A percentile compares a stretch with the other conserved stretches of the same genome.
phyloP scores from a whole-genome alignment of 2,888 invertebrate species.

The Rutpela maculata region DNA sequence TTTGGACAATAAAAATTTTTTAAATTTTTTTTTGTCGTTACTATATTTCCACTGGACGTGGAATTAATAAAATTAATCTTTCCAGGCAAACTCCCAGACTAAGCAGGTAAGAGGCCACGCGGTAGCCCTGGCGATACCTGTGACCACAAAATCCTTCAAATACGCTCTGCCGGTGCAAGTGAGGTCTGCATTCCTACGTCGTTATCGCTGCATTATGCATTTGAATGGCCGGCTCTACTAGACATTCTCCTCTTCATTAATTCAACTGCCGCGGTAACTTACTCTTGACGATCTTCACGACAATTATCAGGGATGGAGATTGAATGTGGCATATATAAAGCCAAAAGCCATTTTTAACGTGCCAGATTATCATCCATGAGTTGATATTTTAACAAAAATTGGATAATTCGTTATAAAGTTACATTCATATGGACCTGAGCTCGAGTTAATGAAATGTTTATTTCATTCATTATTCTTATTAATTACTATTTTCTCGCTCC shows the following conservation, averaged over 20 bases:
- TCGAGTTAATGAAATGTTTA: too few species aligned
- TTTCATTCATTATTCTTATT: too few species aligned
- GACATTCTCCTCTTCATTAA: constrained; percentile 50
- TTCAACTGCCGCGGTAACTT: constrained; percentile 43
- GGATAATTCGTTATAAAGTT: too few species aligned
- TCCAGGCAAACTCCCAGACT: background rate
- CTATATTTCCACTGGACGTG: too few species aligned
- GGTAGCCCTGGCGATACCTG: background rate
- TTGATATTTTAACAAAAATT: too few species aligned
- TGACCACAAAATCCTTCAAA: constrained; percentile 16
- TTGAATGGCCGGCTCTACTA: constrained; percentile 49
- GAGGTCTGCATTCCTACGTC: constrained; percentile 56
- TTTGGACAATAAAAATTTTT: too few species aligned
- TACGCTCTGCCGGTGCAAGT: background rate
- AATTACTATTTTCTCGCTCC: too few species aligned
- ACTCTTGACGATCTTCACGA: constrained; percentile 32
- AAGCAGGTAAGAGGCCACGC: background rate
- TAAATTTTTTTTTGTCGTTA: too few species aligned
- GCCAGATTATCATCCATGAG: too few species aligned
- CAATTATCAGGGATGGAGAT: constrained; percentile 16
- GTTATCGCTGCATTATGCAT: constrained; percentile 61
- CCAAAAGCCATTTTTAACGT: too few species aligned
- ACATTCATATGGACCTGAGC: too few species aligned
- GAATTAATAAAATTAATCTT: background rate
- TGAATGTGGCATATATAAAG: background rate